Percentiles rank a stretch among this genome's conserved stretches.
Conservation (phyloP, 2,113 vertebrate genomes). For the Boulengeromyrus knoepffleri region DNA sequence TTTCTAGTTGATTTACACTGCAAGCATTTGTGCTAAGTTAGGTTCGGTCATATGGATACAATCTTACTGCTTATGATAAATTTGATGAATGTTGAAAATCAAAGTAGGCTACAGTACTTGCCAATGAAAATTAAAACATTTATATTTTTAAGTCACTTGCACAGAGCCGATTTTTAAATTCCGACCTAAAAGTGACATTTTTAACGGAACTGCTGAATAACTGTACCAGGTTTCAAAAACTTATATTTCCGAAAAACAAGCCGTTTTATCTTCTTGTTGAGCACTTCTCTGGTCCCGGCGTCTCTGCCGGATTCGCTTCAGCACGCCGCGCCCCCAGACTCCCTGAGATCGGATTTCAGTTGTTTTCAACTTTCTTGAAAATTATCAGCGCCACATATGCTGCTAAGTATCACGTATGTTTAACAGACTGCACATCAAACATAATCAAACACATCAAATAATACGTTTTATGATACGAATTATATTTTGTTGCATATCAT, state of each 20-base stretch:
- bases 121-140: neutral
- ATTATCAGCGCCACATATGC: neutral
- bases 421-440: neutral
- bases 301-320: neutral
- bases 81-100: neutral
- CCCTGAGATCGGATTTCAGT: slow-evolving; percentile 7
- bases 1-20: neutral
- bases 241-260: neutral
- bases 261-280: neutral
- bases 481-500: neutral
- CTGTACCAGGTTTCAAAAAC: neutral
- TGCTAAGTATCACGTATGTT: neutral
- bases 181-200: neutral
- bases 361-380: slow-evolving; percentile 1
- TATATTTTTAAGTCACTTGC: neutral
- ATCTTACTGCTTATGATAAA: neutral
- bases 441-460: neutral
- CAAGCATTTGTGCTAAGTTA: neutral
- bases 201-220: neutral
- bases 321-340: neutral
- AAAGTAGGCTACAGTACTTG: neutral
- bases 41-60: neutral
- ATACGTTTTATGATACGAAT: neutral
- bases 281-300: too few species aligned
- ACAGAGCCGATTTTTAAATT: neutral